A percentile compares a stretch with the other conserved stretches of the same genome.
Evolutionary conservation across 2,797 vertebrate species (phyloP).

Genomic region (Leptatherina wallacei): DNA sequence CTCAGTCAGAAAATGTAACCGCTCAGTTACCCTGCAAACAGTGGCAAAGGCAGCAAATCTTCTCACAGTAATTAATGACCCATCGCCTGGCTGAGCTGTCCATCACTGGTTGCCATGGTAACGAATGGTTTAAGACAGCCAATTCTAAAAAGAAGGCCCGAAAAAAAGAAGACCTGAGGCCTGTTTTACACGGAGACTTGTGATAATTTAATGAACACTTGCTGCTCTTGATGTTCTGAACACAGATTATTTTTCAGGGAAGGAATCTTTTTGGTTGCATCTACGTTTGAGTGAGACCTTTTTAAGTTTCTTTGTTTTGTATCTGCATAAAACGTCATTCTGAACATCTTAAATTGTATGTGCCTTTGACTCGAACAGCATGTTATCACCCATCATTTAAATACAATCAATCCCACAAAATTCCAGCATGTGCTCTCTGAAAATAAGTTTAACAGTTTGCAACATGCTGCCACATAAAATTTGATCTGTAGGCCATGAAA

Average conservation of each 20-base stretch:
- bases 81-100: slow-evolving; percentile 25
- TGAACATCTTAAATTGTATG: not conserved
- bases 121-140: slow-evolving; percentile 24
- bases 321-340: not conserved
- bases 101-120: slow-evolving; percentile 44
- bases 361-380: not conserved
- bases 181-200: slow-evolving; percentile 7
- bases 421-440: not conserved
- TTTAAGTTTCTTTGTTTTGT: not conserved
- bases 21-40: slow-evolving; percentile 40
- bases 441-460: not conserved
- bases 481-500: not conserved
- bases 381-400: not conserved
- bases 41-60: slow-evolving; percentile 29
- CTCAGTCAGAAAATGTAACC: slow-evolving; percentile 19
- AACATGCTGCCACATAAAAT: not conserved
- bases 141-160: slow-evolving; percentile 33
- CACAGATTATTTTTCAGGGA: not conserved
- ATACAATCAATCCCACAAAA: not conserved
- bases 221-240: not conserved
- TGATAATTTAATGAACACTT: not conserved
- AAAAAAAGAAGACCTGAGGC: slow-evolving; percentile 14
- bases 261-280: not conserved
- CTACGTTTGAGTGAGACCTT: not conserved
- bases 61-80: slow-evolving; percentile 53